Conservation (phyloP, 2,113 vertebrate species). For the Anguilla japonica region DNA sequence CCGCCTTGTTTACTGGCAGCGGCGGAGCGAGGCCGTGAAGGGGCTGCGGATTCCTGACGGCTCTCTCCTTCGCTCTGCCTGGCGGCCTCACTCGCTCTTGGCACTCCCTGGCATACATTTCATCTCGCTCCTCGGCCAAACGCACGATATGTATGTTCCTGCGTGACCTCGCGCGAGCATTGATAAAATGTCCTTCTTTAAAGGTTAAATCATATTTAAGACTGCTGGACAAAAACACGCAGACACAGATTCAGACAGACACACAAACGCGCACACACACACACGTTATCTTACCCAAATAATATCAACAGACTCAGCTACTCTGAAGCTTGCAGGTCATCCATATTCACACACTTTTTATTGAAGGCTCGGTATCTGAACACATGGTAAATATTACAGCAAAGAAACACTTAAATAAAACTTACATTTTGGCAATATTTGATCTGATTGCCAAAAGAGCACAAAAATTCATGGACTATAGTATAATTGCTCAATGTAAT, state of each 20-base stretch:
- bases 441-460: neutral
- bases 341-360: neutral
- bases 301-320: neutral
- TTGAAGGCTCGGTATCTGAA: neutral
- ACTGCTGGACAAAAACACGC: too few species aligned
- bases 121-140: neutral
- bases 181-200: neutral
- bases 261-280: neutral
- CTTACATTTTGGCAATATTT: neutral
- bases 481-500: neutral
- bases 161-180: neutral
- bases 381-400: neutral
- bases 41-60: neutral
- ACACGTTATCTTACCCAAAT: neutral
- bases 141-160: neutral
- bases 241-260: too few species aligned
- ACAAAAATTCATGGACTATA: neutral
- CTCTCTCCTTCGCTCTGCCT: neutral
- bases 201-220: neutral
- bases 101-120: neutral
- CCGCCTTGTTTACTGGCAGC: neutral
- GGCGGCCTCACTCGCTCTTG: neutral
- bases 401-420: neutral
- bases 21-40: neutral
- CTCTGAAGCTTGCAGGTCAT: neutral